Percentiles rank a stretch among this genome's conserved stretches.
Conservation (phyloP, 2,113 vertebrate species). For the Sinocyclocheilus anshuiensis region DNA sequence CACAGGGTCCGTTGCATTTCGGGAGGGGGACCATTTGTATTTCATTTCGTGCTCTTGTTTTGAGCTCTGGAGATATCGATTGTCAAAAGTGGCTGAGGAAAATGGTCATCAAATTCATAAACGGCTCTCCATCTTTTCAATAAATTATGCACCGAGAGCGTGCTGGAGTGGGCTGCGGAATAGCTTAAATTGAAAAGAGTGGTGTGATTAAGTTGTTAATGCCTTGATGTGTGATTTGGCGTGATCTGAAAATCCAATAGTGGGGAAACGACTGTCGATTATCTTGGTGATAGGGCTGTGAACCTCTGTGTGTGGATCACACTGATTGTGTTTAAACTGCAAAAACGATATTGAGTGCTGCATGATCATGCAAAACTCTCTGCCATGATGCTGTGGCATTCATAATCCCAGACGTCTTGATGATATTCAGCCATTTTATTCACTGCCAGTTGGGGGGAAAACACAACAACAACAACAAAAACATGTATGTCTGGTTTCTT, state of each 20-base stretch:
- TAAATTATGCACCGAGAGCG: slow-evolving; percentile 35
- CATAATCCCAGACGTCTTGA: background rate
- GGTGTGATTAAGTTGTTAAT: slow-evolving; percentile 16
- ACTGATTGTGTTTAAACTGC: slow-evolving; percentile 2
- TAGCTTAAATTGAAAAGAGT: slow-evolving; percentile 6
- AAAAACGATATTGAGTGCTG: background rate
- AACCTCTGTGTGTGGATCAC: background rate
- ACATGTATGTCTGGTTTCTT: background rate
- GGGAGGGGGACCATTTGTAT: background rate
- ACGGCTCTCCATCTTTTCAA: slow-evolving; percentile 24
- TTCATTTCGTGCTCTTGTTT: slow-evolving; percentile 16
- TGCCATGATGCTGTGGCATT: background rate
- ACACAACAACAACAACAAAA: background rate
- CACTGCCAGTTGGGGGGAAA: background rate
- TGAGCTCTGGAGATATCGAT: slow-evolving; percentile 20
- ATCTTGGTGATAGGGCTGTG: background rate
- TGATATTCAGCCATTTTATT: background rate
- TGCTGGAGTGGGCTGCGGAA: slow-evolving; percentile 10
- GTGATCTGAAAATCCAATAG: background rate
- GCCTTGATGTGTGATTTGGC: background rate
- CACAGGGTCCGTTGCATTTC: background rate
- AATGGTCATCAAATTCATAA: slow-evolving; percentile 33
- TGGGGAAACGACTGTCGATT: background rate
- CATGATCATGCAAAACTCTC: background rate
- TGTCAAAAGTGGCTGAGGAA: slow-evolving; percentile 29